Conservation (phyloP, 1,140 invertebrate genomes). For the Dendroctonus valens region DNA sequence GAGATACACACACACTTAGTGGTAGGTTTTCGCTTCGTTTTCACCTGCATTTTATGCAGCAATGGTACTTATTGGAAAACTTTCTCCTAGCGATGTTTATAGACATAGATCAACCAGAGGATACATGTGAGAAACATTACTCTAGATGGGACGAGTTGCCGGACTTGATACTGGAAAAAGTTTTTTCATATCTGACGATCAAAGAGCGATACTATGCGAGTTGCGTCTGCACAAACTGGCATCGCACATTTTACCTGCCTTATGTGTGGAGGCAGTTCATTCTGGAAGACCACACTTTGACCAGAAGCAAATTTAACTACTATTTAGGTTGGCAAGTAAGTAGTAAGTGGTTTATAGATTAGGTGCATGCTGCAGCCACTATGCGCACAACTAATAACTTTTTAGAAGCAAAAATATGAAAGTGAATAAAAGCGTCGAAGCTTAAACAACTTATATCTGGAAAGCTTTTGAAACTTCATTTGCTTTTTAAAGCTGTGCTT, state of each 20-base stretch:
- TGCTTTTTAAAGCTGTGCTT: too few relatives aligned
- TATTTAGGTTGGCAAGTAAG: slow-evolving; percentile 76
- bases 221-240: slow-evolving; percentile 69
- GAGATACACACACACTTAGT: slow-evolving; percentile 24
- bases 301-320: slow-evolving; percentile 74
- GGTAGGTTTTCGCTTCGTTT: slow-evolving; percentile 22
- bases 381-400: too few relatives aligned
- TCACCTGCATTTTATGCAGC: slow-evolving; percentile 5
- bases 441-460: too few relatives aligned
- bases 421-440: too few relatives aligned
- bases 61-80: slow-evolving; percentile 19
- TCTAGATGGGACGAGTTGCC: slow-evolving; percentile 70
- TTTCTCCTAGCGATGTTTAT: slow-evolving; percentile 57
- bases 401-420: too few relatives aligned
- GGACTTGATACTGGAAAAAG: slow-evolving; percentile 73
- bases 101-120: slow-evolving; percentile 53
- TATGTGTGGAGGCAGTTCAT: slow-evolving; percentile 73
- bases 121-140: slow-evolving; percentile 51
- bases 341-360: background rate
- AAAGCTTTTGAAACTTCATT: too few relatives aligned
- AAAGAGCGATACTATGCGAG: slow-evolving; percentile 73
- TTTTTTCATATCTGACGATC: slow-evolving; percentile 70
- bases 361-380: background rate
- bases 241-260: slow-evolving; percentile 71
- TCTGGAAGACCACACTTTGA: slow-evolving; percentile 71